These are phyloP conservation scores for Dione vanillae DNA, from an alignment of 2,888 invertebrate species.

Conservation along the genomic window DNA sequence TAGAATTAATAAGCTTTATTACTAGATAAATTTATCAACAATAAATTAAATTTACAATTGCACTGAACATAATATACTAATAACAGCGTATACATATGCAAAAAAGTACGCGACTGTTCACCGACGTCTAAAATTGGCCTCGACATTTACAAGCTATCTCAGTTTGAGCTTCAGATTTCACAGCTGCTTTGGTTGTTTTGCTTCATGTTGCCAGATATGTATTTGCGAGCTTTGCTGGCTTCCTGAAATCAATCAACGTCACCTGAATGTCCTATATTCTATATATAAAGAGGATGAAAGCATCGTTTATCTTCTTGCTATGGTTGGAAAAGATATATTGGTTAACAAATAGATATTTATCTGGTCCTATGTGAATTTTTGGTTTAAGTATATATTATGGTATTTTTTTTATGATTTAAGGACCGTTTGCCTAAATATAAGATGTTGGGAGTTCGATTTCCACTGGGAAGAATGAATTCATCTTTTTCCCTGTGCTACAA, in stretches of 20 bases:
- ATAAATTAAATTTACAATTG: neutral
- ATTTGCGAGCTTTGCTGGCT: slow-evolving; percentile 14
- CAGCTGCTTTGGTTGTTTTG: slow-evolving; percentile 28
- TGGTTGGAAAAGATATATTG: neutral
- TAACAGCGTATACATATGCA: neutral
- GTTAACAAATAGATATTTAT: neutral
- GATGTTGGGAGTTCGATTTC: neutral
- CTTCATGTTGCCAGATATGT: slow-evolving; percentile 13
- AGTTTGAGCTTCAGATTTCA: slow-evolving; percentile 32
- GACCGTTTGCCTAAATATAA: too few species aligned
- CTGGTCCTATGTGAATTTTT: neutral
- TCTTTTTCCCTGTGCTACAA: too few species aligned
- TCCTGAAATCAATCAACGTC: slow-evolving; percentile 29
- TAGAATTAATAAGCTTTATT: neutral
- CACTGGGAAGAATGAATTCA: too few species aligned
- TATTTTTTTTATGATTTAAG: too few species aligned
- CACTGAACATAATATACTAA: neutral
- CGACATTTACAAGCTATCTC: slow-evolving; percentile 57
- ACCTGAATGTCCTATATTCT: slow-evolving; percentile 25
- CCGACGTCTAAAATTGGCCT: slow-evolving; percentile 72
- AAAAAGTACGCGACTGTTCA: slow-evolving; percentile 49
- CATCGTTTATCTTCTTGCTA: slow-evolving; percentile 3
- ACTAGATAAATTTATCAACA: too few species aligned
- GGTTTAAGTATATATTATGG: neutral
- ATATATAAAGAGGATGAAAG: slow-evolving; percentile 10